Conservation (phyloP, 2,797 vertebrate genomes). For the Xerus rutilus region DNA sequence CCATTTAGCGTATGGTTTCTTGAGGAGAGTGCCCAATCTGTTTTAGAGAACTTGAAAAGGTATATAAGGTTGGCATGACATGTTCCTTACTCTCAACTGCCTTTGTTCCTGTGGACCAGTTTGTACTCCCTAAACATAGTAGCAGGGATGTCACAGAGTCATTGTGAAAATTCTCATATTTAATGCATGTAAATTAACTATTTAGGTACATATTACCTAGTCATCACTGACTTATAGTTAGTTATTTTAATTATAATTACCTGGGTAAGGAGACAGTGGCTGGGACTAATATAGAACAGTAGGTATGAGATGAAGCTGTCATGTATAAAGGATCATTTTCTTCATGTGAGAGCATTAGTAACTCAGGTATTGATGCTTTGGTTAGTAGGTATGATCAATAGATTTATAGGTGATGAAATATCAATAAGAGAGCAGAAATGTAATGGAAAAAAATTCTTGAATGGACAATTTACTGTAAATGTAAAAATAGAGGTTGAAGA, state of each 20-base stretch:
- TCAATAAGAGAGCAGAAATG: neutral
- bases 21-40: neutral
- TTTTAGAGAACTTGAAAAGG: neutral
- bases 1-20: neutral
- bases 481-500: neutral
- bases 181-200: neutral
- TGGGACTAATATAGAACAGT: neutral
- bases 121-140: neutral
- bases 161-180: neutral
- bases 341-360: neutral
- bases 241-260: neutral
- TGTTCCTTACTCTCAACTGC: neutral
- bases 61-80: neutral
- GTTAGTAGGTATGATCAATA: neutral
- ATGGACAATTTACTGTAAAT: neutral
- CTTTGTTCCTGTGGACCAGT: neutral
- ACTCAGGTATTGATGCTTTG: neutral
- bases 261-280: neutral
- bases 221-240: neutral
- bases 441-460: neutral
- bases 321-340: neutral
- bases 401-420: neutral
- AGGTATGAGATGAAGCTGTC: neutral
- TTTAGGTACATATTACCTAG: neutral
- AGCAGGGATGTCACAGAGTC: neutral